Evolutionary conservation across 1,140 invertebrate genomes (phyloP).

Genomic region (Pseudomyrmex gracilis): DNA sequence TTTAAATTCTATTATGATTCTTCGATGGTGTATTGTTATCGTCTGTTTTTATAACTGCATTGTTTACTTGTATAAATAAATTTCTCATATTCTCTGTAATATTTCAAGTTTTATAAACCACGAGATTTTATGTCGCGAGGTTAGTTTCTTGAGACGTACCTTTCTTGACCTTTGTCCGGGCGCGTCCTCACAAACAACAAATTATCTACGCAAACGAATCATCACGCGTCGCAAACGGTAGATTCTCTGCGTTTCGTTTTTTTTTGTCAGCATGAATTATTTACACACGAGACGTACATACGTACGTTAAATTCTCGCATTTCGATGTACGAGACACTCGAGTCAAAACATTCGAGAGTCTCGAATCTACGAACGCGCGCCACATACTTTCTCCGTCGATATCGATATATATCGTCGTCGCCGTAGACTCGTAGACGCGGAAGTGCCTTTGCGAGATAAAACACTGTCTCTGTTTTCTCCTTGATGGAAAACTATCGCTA

Average conservation of each 20-base stretch:
- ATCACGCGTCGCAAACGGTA: background rate
- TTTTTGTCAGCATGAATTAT: conserved; percentile 11
- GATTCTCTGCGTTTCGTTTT: background rate
- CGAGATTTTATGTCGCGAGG: too few species aligned
- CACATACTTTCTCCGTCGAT: conserved; percentile 41
- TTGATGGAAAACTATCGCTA: too few species aligned
- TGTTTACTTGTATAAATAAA: too few species aligned
- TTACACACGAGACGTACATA: background rate
- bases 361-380: conserved; percentile 9
- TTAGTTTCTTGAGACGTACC: too few species aligned
- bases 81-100: too few species aligned
- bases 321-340: conserved; percentile 1
- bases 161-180: too few species aligned
- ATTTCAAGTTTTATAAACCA: too few species aligned
- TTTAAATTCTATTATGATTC: too few species aligned
- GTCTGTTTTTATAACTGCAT: too few species aligned
- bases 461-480: background rate
- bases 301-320: background rate
- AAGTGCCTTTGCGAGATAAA: background rate
- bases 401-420: conserved; percentile 38
- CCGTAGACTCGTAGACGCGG: background rate
- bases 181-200: background rate
- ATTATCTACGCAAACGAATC: background rate
- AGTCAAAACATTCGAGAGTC: background rate
- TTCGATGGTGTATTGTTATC: too few species aligned